These are phyloP conservation scores for Poeciliopsis turrubarensis DNA, from an alignment of 2,113 vertebrate genomes.

Conservation along the genomic window DNA sequence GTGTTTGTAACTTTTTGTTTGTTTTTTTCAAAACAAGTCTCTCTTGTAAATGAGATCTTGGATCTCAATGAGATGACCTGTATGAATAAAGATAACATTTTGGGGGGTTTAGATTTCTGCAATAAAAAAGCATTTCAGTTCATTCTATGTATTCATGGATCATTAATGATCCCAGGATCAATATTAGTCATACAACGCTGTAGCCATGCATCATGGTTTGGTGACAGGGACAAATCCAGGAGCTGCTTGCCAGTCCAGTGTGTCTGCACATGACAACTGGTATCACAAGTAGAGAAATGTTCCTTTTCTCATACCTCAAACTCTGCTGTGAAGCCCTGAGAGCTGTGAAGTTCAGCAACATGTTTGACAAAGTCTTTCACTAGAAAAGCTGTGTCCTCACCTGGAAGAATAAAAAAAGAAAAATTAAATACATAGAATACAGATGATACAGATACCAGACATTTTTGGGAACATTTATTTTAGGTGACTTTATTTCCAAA, in stretches of 20 bases:
- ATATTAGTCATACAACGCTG: not conserved
- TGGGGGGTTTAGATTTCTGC: too few species aligned
- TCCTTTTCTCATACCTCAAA: constrained; percentile 86
- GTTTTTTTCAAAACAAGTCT: too few species aligned
- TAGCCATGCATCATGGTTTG: not conserved
- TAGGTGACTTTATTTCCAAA: too few species aligned
- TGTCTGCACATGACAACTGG: not conserved
- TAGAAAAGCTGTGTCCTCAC: constrained; percentile 85
- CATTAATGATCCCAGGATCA: not conserved
- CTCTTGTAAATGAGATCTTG: too few species aligned
- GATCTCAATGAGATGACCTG: too few species aligned
- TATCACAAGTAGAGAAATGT: not conserved
- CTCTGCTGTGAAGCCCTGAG: constrained; percentile 88
- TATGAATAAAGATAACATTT: too few species aligned
- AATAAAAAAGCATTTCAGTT: not conserved
- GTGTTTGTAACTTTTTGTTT: too few species aligned
- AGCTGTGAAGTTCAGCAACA: constrained; percentile 90
- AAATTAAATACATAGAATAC: not conserved
- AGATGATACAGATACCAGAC: not conserved
- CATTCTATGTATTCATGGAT: not conserved
- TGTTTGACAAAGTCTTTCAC: constrained; percentile 91
- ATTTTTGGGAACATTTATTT: not conserved
- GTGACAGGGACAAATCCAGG: not conserved
- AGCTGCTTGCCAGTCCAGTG: not conserved
- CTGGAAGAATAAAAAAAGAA: constrained; percentile 65